Evolutionary conservation across 2,888 invertebrate species (phyloP).

Genomic region (Dryadula phaetusa): DNA sequence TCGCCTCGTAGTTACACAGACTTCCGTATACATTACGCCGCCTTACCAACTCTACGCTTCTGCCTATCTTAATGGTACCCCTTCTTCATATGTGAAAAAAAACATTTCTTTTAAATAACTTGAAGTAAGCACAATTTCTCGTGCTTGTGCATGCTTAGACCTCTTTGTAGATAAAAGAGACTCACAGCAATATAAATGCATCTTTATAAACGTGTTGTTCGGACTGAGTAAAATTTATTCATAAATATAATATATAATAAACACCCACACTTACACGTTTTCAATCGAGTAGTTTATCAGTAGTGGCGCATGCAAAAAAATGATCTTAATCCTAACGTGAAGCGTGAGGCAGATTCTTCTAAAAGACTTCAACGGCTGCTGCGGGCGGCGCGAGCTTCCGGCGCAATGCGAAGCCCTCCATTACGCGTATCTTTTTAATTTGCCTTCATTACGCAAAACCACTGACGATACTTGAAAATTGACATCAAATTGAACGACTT

Average conservation of each 20-base stretch:
- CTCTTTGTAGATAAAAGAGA: background rate
- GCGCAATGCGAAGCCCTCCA: background rate
- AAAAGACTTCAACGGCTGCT: conserved; percentile 28
- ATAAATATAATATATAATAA: background rate
- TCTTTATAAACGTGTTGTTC: background rate
- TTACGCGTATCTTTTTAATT: conserved; percentile 9
- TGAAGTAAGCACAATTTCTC: background rate
- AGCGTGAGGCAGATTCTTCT: background rate
- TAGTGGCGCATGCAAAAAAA: background rate
- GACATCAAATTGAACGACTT: conserved; percentile 20
- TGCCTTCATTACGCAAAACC: conserved; percentile 15
- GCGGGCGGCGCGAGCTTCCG: background rate
- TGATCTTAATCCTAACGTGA: background rate
- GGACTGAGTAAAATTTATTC: background rate
- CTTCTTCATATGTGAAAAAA: background rate
- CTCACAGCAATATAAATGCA: background rate
- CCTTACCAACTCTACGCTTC: background rate
- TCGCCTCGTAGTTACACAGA: background rate
- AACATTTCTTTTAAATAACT: background rate
- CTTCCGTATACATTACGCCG: background rate
- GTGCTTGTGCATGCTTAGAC: background rate
- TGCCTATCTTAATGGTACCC: background rate
- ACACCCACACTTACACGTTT: background rate
- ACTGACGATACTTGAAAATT: conserved; percentile 15
- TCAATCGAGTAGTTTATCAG: background rate